These are phyloP conservation scores for Ecliptopera silaceata DNA, from an alignment of 2,888 invertebrate genomes.

Conservation along the genomic window DNA sequence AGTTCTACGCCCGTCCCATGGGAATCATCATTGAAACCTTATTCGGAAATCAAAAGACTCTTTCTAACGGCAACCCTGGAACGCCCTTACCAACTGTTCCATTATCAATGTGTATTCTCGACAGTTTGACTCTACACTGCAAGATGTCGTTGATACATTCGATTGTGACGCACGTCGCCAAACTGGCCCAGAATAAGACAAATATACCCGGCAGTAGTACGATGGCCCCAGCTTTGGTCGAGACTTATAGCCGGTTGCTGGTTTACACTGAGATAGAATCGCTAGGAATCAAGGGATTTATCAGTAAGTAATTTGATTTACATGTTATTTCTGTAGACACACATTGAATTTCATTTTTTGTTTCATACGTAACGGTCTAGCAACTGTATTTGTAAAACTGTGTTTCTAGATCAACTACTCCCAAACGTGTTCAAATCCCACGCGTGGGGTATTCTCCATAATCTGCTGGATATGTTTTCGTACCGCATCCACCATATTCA, in stretches of 20 bases:
- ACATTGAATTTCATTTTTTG: too few species aligned
- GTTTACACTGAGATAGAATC: constrained; percentile 99
- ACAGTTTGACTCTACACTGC: constrained; percentile 96
- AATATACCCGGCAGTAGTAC: constrained; percentile 86
- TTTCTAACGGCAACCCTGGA: constrained; percentile 75
- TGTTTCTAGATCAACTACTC: constrained; percentile 88
- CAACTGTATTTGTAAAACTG: background rate
- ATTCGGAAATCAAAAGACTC: constrained; percentile 86
- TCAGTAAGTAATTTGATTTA: constrained; percentile 84
- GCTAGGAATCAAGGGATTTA: constrained; percentile 97
- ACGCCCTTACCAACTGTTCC: constrained; percentile 91
- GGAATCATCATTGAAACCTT: constrained; percentile 94
- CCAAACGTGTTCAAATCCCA: constrained; percentile 96
- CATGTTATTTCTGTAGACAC: background rate
- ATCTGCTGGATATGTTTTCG: constrained; percentile 97
- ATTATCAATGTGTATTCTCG: constrained; percentile 95
- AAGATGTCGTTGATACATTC: constrained; percentile 94
- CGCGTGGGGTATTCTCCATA: constrained; percentile 98
- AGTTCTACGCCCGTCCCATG: constrained; percentile 96
- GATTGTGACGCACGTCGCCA: constrained; percentile 94
- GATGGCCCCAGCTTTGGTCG: constrained; percentile 95
- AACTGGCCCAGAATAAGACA: constrained; percentile 93
- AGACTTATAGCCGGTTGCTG: constrained; percentile 95
- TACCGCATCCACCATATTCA: constrained; percentile 98
- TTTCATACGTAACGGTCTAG: too few species aligned